Base-by-base conservation (phyloP, 2,797 vertebrate genomes). In the Neostethus bicornis region DNA sequence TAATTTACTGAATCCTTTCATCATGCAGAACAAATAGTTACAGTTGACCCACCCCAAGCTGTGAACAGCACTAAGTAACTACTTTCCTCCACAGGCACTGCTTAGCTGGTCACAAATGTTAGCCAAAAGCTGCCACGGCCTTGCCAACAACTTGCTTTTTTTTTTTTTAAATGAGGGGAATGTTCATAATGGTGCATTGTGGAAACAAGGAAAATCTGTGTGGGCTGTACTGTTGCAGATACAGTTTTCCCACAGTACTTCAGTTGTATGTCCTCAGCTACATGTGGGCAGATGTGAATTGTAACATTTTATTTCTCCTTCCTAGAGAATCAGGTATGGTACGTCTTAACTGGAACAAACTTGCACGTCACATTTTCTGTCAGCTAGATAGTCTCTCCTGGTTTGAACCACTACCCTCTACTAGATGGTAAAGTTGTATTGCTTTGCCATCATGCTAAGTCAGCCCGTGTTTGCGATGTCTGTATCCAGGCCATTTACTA, bases 21-120 rank as follows among this genome's bases (percentile, higher is more conserved):
- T 75, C 66, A 70, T 77, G 71, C 67, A 84, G 59, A 35, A 75
- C 71, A 14, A 64, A 78, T 58, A 50, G 51, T 80, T 70, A 77
- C 80, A 85, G 67, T 76, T 84, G 83, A 81, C 83, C 76, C 72
- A 55, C 63, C 67, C 82, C 78, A 71, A 64, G 87, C 87, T 89
- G 87, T 90, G 89, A 90, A 89, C 77, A 70, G 73, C 81, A 87
- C 82, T 89, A 80, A 81, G 72, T 58, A 80, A 75, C 77, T 74
- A 77, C 64, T 77, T 34, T 76, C 66, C 74, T 80, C 73, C 76
- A 66, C 77, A 77, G 75, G 83, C 83, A 61, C 71, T 66, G 79
- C 80, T 80, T 61, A 61, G 64, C 68, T 67, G 72, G 77, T 66
- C 70, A 74, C 74, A 74, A 69, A 23, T 66, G 59, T 58, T 76